Base-by-base conservation (phyloP, 2,113 vertebrate species). In the Carlito syrichta region DNA sequence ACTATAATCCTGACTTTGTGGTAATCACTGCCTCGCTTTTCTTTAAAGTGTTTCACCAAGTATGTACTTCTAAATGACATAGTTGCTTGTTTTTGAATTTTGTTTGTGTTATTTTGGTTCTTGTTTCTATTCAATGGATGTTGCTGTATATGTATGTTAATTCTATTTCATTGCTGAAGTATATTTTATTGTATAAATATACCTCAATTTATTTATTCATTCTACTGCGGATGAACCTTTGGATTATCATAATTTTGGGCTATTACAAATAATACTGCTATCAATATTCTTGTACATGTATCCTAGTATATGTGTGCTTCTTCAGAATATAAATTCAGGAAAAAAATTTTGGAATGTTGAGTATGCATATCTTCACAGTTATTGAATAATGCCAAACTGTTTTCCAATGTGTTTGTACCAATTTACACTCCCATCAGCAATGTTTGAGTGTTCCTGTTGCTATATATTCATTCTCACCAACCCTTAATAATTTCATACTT, bases 1-100 rank as follows among this genome's bases (percentile, higher is more conserved):
- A 97, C 93, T 97, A 48, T 97, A 96, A 96, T 97, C 58, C 91
- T 90, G 91, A 81, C n/a, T 94, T 90, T 79, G 58, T 40, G 79
- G 35, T 96, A 95, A 97, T 96, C 76, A 94, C 78, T 85, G 69
- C 85, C 86, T 95, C 87, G 56, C 76, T 90, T 90, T 94, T 89
- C 58, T 92, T 92, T 88, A 94, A 58, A 94, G 71, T 35, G n/a
- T 88, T 94, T 89, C 77, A 92, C 71, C 58, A 85, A 81, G 69
- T 91, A 69, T 88, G 32, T 56, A 40, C 63, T 94, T 95, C 63
- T 88, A 95, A 96, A 87, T 95, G 63, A 84, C 71, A 90, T 25
- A 87, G 79, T 90, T 94, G 74, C 74, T 85, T 95, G 22, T 94
- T 97, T 97, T 96, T 97, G 20, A 87, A 90, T 90, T 45, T 63